These are phyloP conservation scores for Neocrepidodera transversa DNA, from an alignment of 2,888 invertebrate species.

Conservation along the genomic window DNA sequence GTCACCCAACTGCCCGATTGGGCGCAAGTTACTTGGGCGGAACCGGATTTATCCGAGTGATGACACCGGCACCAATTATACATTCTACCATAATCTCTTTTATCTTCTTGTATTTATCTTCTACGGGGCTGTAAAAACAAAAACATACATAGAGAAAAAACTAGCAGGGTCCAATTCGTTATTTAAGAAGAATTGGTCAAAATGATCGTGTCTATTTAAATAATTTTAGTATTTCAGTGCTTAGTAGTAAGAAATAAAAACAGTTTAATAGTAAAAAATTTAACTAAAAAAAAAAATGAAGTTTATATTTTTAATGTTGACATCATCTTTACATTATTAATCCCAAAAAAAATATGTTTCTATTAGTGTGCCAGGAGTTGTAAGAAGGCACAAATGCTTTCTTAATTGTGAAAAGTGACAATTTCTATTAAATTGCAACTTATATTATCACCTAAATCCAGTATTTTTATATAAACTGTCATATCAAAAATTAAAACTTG, in stretches of 20 bases:
- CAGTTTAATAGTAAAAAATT: too few relatives aligned
- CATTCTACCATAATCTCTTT: constrained; percentile 48
- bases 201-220: constrained; percentile 8
- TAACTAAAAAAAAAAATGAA: too few relatives aligned
- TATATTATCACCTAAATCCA: too few relatives aligned
- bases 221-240: constrained; percentile 40
- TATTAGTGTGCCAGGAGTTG: too few relatives aligned
- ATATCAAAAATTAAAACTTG: constrained; percentile 10
- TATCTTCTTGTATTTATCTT: constrained; percentile 58
- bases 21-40: constrained; percentile 87
- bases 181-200: constrained; percentile 5
- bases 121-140: too few relatives aligned
- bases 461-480: constrained; percentile 50
- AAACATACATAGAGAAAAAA: too few relatives aligned
- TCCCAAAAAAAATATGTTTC: too few relatives aligned
- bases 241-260: not conserved
- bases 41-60: constrained; percentile 66
- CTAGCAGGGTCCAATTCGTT: constrained; percentile 48
- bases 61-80: constrained; percentile 42
- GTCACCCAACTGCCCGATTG: constrained; percentile 91
- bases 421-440: too few relatives aligned
- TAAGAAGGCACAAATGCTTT: too few relatives aligned
- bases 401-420: too few relatives aligned
- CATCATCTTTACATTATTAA: too few relatives aligned
- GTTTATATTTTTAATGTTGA: too few relatives aligned